A percentile compares a stretch with the other conserved stretches of the same genome.
phyloP scores from a whole-genome alignment of 2,888 invertebrate species.

The Creontiades dilutus region DNA sequence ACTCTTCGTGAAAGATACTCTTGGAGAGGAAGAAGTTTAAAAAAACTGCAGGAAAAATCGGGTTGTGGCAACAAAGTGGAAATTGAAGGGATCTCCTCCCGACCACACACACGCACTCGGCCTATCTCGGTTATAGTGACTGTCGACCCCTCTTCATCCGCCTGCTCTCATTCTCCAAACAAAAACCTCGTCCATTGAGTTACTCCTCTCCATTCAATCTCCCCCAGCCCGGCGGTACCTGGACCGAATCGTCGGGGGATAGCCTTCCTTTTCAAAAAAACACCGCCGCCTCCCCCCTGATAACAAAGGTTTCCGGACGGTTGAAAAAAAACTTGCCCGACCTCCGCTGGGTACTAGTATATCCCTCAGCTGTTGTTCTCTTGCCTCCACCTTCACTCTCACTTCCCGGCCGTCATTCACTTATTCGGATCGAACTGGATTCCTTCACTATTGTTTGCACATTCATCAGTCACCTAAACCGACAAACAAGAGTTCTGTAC shows the following conservation, averaged over 20 bases:
- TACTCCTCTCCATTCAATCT: conserved; percentile 23
- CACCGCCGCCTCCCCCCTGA: background rate
- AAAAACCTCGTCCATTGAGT: conserved; percentile 11
- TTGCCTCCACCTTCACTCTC: background rate
- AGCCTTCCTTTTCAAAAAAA: conserved; percentile 12
- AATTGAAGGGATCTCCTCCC: background rate
- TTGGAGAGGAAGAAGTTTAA: background rate
- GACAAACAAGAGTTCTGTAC: background rate
- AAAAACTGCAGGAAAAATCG: background rate
- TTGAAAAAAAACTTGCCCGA: background rate
- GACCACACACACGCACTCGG: background rate
- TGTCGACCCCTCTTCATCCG: background rate
- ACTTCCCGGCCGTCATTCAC: background rate
- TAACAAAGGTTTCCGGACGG: conserved; percentile 12
- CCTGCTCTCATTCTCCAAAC: background rate
- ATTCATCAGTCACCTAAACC: background rate
- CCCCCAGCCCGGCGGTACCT: conserved; percentile 12
- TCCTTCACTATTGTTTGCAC: background rate
- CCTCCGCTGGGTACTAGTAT: background rate
- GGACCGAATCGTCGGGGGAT: conserved; percentile 2
- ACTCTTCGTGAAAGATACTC: too few relatives aligned
- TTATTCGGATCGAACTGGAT: conserved; percentile 10
- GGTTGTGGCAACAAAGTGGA: background rate
- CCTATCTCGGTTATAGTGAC: background rate
- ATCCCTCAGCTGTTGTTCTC: conserved; percentile 19